phyloP scores from a whole-genome alignment of 92 coral and sea anemone genomes.

The Virgularia gustaviana region DNA sequence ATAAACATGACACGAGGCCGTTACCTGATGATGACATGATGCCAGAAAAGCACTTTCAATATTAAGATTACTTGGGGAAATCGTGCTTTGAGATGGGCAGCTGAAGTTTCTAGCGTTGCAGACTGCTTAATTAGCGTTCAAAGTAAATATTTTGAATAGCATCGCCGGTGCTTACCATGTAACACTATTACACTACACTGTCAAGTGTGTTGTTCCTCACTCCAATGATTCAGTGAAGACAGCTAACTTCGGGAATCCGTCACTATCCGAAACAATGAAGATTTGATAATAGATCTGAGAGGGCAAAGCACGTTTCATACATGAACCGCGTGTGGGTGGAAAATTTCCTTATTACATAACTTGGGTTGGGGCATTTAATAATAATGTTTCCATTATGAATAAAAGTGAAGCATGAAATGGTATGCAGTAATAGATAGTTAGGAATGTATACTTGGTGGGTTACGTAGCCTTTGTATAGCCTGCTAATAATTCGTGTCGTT shows the following conservation, averaged over 20 bases:
- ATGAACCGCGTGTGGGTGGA: too few species aligned
- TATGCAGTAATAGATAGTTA: not conserved
- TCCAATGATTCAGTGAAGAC: constrained; percentile 4
- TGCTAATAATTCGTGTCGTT: too few species aligned
- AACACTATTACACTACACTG: not conserved
- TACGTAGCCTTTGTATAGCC: too few species aligned
- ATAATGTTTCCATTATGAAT: not conserved
- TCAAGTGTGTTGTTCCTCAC: not conserved
- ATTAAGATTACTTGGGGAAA: not conserved
- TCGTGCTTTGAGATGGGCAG: constrained; percentile 11
- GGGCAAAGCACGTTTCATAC: too few species aligned
- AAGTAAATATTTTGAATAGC: constrained; percentile 37
- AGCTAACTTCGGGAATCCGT: too few species aligned
- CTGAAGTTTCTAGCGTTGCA: constrained; percentile 16
- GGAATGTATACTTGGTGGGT: too few species aligned
- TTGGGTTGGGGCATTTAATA: not conserved
- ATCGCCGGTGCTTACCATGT: not conserved
- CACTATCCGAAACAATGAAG: too few species aligned
- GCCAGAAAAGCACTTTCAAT: not conserved
- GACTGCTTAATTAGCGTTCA: constrained; percentile 29
- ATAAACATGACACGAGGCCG: not conserved
- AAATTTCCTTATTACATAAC: too few species aligned
- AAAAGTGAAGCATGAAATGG: not conserved
- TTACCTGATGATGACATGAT: not conserved
- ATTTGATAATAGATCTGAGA: too few species aligned